These are phyloP conservation scores for Scophthalmus maximus DNA, from an alignment of 2,113 vertebrate species.

Conservation along the genomic window DNA sequence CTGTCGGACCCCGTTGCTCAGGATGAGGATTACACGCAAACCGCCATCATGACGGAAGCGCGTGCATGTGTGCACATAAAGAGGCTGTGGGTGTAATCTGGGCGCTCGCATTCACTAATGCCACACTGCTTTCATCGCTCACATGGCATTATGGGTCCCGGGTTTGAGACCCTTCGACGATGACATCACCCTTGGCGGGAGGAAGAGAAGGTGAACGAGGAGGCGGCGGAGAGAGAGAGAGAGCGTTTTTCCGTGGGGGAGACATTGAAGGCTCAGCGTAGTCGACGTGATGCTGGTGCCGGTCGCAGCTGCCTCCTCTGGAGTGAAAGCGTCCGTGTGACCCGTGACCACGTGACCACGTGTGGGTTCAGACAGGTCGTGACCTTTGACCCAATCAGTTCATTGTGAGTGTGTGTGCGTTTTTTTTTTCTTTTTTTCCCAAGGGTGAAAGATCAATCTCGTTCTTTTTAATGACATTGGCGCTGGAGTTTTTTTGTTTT, in stretches of 20 bases:
- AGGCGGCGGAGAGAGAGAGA: no score
- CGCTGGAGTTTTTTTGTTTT: background rate
- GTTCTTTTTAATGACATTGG: constrained; percentile 7
- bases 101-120: constrained; percentile 60
- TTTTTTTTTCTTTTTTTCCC: no score
- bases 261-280: no score
- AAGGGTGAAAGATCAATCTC: constrained; percentile 8
- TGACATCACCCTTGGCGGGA: constrained; percentile 41
- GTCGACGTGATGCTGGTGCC: no score
- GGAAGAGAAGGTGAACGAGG: background rate
- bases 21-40: constrained; percentile 74
- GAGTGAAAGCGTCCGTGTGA: background rate
- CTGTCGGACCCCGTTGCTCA: constrained; percentile 56
- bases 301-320: background rate
- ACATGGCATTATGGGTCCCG: constrained; percentile 42
- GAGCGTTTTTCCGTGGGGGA: no score
- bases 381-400: constrained; percentile 22
- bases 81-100: constrained; percentile 63
- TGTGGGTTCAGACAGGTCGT: constrained; percentile 10
- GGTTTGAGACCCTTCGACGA: constrained; percentile 9
- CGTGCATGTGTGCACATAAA: constrained; percentile 26
- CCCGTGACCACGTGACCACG: background rate
- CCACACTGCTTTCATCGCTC: constrained; percentile 50
- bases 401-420: background rate
- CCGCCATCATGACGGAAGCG: constrained; percentile 60